Evolutionary conservation across 2,113 vertebrate genomes (phyloP).

Genomic region (Melanotaenia duboulayi): DNA sequence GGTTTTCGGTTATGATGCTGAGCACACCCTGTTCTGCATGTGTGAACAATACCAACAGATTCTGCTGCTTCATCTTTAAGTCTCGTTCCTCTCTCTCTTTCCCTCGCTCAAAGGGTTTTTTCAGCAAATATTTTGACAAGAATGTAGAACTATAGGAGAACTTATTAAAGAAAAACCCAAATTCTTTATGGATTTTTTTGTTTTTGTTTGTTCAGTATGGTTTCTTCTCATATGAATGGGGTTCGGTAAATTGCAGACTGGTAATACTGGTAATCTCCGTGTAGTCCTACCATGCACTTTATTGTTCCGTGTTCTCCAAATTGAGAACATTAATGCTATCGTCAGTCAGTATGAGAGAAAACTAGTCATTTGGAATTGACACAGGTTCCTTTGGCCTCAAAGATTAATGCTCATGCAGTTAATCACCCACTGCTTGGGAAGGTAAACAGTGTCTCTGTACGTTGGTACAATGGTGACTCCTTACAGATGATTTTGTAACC

Average conservation of each 20-base stretch:
- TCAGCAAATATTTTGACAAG: neutral
- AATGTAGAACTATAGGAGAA: neutral
- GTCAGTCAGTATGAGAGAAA: no score
- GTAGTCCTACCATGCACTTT: no score
- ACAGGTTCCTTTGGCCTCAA: neutral
- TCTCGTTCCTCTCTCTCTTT: no score
- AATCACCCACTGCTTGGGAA: no score
- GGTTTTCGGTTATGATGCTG: neutral
- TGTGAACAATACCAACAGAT: accelerated
- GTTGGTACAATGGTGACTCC: neutral
- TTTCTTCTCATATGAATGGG: no score
- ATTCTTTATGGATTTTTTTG: neutral
- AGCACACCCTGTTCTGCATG: neutral
- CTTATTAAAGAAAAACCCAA: neutral
- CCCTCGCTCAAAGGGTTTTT: no score
- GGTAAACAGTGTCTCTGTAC: neutral
- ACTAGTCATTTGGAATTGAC: no score
- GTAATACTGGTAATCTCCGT: no score
- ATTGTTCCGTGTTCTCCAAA: no score
- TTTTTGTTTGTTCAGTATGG: neutral
- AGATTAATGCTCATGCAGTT: neutral
- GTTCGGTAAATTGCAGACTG: no score
- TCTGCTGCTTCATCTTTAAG: neutral
- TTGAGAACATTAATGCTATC: no score
- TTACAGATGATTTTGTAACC: no score